phyloP scores from a whole-genome alignment of 1,140 invertebrate genomes.

The Euwallacea fornicatus region DNA sequence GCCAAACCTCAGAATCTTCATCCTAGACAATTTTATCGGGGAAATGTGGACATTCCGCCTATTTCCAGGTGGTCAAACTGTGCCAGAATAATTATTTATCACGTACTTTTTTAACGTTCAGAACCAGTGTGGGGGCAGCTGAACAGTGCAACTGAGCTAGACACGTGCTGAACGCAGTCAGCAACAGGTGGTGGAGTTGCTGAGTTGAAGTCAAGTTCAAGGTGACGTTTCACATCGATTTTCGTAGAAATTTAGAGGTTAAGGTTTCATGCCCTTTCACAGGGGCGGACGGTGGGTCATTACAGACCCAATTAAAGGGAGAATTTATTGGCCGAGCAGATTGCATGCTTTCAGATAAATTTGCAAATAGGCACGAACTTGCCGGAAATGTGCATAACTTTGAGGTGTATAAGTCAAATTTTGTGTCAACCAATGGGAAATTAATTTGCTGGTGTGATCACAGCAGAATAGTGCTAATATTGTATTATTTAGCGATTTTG shows the following conservation, averaged over 20 bases:
- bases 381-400: no score
- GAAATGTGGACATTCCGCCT: conserved; percentile 6
- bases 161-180: conserved; percentile 33
- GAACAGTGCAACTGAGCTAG: background rate
- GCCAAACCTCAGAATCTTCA: no score
- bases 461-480: no score
- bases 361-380: background rate
- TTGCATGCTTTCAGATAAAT: conserved; percentile 7
- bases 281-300: background rate
- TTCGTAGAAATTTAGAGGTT: conserved; percentile 26
- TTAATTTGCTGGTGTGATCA: no score
- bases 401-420: no score
- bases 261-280: conserved; percentile 16
- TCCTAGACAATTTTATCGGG: background rate
- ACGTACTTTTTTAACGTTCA: background rate
- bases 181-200: conserved; percentile 36
- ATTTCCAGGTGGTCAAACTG: background rate
- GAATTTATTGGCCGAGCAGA: background rate
- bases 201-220: conserved; percentile 45
- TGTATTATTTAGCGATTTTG: no score
- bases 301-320: no score
- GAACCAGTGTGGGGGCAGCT: background rate
- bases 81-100: conserved; percentile 15
- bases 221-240: conserved; percentile 43
- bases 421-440: no score